Conservation (phyloP, 1,140 invertebrate genomes). For the Apolygus lucorum region DNA sequence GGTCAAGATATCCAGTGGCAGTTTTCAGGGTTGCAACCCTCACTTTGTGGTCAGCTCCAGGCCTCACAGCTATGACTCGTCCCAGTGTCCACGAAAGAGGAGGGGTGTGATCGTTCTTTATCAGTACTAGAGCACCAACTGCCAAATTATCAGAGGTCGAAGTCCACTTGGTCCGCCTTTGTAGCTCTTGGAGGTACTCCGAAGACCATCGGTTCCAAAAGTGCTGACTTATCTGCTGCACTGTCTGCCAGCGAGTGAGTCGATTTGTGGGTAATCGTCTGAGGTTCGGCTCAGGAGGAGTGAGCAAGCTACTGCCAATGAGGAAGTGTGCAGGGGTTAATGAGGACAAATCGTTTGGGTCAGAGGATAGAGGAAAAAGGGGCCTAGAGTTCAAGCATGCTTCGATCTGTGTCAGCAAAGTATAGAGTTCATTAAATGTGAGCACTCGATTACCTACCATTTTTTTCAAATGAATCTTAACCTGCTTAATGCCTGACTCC, state of each 20-base stretch:
- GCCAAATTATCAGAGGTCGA: too few relatives aligned
- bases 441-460: conserved; percentile 32
- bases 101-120: too few relatives aligned
- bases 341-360: conserved; percentile 33
- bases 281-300: conserved; percentile 34
- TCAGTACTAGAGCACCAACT: too few relatives aligned
- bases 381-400: conserved; percentile 22
- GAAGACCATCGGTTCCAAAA: conserved; percentile 37
- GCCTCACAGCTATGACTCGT: too few relatives aligned
- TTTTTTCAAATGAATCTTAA: too few relatives aligned
- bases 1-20: too few relatives aligned
- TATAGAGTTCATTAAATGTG: conserved; percentile 33
- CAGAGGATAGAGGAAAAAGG: conserved; percentile 35
- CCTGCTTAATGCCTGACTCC: too few relatives aligned
- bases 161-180: too few relatives aligned
- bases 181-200: conserved; percentile 36
- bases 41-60: too few relatives aligned
- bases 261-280: conserved; percentile 24
- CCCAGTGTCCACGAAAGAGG: too few relatives aligned
- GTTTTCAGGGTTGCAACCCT: too few relatives aligned
- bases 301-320: conserved; percentile 34
- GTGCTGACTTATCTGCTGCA: conserved; percentile 30
- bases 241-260: conserved; percentile 30
- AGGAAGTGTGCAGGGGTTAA: conserved; percentile 37
- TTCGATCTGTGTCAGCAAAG: conserved; percentile 35